Evolutionary conservation across 2,113 vertebrate genomes (phyloP), one percentile per base, ranked within the genome.

Genomic region (Tursiops truncatus): DNA sequence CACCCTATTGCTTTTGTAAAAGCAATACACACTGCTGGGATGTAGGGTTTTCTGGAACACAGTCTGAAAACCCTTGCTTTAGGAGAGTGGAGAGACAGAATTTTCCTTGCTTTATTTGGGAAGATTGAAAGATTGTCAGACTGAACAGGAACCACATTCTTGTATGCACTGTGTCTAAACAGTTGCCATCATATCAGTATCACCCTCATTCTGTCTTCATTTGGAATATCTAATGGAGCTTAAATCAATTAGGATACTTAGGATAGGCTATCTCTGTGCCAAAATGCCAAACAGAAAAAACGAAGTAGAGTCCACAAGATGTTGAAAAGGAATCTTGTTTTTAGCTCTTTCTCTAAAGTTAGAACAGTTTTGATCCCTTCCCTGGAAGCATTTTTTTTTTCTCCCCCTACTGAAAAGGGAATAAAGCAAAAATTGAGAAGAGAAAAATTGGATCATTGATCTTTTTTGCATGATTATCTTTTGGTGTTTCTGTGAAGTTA

Each of bases 251-350:
- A 58, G 15, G 71, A 41, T 60, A 41, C n/a, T 70, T 73, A 87
- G 58, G 28, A 17, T 83, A 87, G 31, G 1, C 25, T 80, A 8
- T 50, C 36, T 82, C 21, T 93, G 17, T 93, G 82, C 25, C 44
- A 79, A 33, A 36, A 62, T 67, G 36, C 38, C 38, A 62, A 65
- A 56, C 5, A 50, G 82, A 11, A 63, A 50, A 67, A 63, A 88
- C 44, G 50, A 56, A 81, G 17, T 62, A 38, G 36, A 77, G 26
- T 77, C 31, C 25, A 23, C 26, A 95, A 87, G 36, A 71, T 47
- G 38, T 23, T 80, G 63, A 60, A 96, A 95, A 93, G 41, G 87
- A 93, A 94, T 88, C 62, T 96, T 95, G 53, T 36, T 84, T 62
- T 85, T 67, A 83, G 58, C 2, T 2, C 8, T 96, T 94, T 36